Conservation (phyloP, 2,113 vertebrate species). For the Agelaius phoeniceus region DNA sequence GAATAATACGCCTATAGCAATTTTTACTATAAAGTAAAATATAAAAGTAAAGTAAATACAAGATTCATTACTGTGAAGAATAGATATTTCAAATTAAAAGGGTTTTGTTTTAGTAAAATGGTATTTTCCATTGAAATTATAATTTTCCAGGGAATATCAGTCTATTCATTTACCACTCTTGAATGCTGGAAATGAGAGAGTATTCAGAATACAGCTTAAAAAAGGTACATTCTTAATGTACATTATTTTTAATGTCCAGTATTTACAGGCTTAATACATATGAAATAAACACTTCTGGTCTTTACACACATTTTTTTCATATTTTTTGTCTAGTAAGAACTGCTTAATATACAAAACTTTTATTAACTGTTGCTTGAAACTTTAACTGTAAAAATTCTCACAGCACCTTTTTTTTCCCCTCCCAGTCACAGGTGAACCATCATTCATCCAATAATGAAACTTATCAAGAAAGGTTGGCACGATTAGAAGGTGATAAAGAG, state of each 20-base stretch:
- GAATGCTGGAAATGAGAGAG: neutral
- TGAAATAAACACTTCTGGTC: neutral
- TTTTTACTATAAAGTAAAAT: neutral
- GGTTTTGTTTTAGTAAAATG: neutral
- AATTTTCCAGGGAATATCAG: neutral
- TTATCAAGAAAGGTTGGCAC: slow-evolving; percentile 90
- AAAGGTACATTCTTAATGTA: neutral
- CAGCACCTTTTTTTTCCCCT: neutral
- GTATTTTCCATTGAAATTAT: neutral
- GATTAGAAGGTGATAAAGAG: slow-evolving; percentile 97
- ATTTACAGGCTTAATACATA: neutral
- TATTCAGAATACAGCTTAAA: neutral
- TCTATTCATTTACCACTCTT: neutral
- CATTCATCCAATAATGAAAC: slow-evolving; percentile 85
- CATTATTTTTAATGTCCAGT: neutral
- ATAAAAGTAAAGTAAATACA: neutral
- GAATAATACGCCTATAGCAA: neutral
- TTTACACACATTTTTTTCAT: neutral
- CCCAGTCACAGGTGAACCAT: slow-evolving; percentile 83
- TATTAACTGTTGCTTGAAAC: neutral
- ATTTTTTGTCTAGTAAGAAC: neutral
- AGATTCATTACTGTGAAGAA: neutral
- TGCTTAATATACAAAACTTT: neutral
- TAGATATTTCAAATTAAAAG: neutral
- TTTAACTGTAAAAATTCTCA: neutral